Base-by-base conservation (phyloP, 2,113 vertebrate species). In the Eclectus roratus region DNA sequence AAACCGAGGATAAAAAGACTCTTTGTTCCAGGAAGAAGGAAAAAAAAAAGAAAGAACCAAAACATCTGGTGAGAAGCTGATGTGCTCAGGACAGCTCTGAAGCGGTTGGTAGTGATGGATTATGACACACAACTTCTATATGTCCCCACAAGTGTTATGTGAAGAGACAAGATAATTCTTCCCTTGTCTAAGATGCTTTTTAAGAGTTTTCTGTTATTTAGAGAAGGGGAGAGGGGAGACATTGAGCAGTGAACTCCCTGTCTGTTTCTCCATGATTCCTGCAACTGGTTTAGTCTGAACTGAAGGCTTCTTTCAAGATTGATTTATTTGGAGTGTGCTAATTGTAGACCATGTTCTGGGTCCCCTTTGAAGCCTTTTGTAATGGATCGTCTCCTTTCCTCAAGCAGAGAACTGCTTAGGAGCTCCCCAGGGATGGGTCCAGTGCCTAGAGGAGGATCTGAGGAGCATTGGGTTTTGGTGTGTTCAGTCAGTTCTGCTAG, bases 51-150 rank as follows among this genome's bases (percentile, higher is more conserved):
- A 39, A 41, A 29, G 6, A 50, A 53, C 24, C 16, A 77, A 64
- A 95, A 96, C 87, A 92, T 93, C 81, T 93, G 96, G 61, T 82
- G 73, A 77, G 91, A 95, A 93, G 91, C 95, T 88, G 86, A 86
- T 89, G 84, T 55, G 91, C 88, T 91, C 64, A 80, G 78, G 86
- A 94, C 81, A 82, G 4, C 37, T 94, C 50, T 94, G 78, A 89
- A 94, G 89, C 73, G 24, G 43, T 28, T 88, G 80, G 79, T 83
- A 65, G 71, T 69, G 84, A 86, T 82, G 53, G 85, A 93, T 96
- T 94, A 58, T 0, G 0, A 65, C 77, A 84, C 49, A 76, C 49
- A 65, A 69, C 83, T 84, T 95, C 88, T 91, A 0, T 86, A 41
- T 0, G 0, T 94, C 76, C 77, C 65, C 85, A 87, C 39, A 92